Evolutionary conservation across 2,888 invertebrate genomes (phyloP).

Genomic region (Malthinus seriepunctatus): DNA sequence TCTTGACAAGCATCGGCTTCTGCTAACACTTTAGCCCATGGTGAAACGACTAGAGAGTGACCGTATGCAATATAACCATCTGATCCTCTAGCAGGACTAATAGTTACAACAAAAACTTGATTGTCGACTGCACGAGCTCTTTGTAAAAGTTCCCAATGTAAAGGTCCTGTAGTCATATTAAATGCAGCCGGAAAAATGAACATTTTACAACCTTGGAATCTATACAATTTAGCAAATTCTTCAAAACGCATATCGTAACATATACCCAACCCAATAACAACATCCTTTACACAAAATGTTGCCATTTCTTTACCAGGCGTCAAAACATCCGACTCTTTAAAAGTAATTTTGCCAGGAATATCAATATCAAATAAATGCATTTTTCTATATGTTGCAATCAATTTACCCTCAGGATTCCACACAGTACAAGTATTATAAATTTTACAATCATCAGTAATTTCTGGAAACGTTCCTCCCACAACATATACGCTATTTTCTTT

Average conservation of each 20-base stretch:
- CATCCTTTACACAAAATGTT: slow-evolving; percentile 69
- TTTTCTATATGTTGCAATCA: slow-evolving; percentile 84
- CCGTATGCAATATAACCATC: slow-evolving; percentile 88
- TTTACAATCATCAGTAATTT: slow-evolving; percentile 64
- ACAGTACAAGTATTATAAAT: slow-evolving; percentile 89
- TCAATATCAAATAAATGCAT: slow-evolving; percentile 96
- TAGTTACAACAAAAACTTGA: slow-evolving; percentile 84
- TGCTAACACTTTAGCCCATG: slow-evolving; percentile 78
- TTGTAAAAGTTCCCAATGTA: slow-evolving; percentile 88
- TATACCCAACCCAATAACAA: slow-evolving; percentile 87
- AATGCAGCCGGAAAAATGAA: slow-evolving; percentile 94
- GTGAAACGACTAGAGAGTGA: slow-evolving; percentile 81
- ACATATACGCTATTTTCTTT: slow-evolving; percentile 76
- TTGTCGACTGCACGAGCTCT: slow-evolving; percentile 84
- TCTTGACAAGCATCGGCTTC: slow-evolving; percentile 73
- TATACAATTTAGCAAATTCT: slow-evolving; percentile 80
- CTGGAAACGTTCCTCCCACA: slow-evolving; percentile 91
- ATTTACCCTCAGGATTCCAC: slow-evolving; percentile 76
- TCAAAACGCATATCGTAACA: slow-evolving; percentile 95
- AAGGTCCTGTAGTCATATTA: slow-evolving; percentile 94
- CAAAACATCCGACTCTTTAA: slow-evolving; percentile 88
- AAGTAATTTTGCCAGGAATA: slow-evolving; percentile 88
- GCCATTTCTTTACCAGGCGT: slow-evolving; percentile 75
- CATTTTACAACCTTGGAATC: slow-evolving; percentile 75
- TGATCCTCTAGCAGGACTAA: slow-evolving; percentile 80